Percentiles rank a stretch among this genome's conserved stretches.
Evolutionary conservation across 2,888 invertebrate species (phyloP).

Genomic region (Lucinisca nassula): DNA sequence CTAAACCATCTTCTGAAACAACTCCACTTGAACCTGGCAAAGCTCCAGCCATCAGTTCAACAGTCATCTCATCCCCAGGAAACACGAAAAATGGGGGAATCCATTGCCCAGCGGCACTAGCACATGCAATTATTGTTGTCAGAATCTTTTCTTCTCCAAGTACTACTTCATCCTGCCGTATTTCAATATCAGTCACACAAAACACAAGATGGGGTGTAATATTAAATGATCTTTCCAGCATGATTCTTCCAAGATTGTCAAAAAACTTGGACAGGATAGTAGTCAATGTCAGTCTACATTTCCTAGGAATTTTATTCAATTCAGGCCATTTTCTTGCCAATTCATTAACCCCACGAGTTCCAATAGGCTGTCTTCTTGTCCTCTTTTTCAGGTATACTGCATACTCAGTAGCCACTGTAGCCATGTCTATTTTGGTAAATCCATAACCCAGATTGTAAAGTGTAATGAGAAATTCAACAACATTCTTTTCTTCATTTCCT

Average conservation of each 20-base stretch:
- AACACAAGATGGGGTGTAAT: not conserved
- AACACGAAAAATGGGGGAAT: not conserved
- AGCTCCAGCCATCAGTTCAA: not conserved
- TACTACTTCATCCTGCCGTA: not conserved
- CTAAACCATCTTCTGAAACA: not conserved
- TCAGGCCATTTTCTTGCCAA: not conserved
- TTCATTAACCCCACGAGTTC: not conserved
- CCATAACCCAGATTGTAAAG: not conserved
- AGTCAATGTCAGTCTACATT: not conserved
- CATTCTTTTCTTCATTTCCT: not conserved
- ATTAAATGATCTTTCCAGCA: not conserved
- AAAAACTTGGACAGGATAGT: not conserved
- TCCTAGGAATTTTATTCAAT: not conserved
- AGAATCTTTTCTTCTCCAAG: not conserved
- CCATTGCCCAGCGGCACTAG: not conserved
- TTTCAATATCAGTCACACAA: not conserved
- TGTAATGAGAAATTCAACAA: not conserved
- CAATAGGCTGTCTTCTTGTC: not conserved
- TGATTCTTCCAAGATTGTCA: not conserved
- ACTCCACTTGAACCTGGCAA: not conserved
- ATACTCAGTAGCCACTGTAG: not conserved
- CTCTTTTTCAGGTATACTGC: not conserved
- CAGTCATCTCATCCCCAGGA: not conserved
- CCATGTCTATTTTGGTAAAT: not conserved
- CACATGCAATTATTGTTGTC: not conserved